Evolutionary conservation across 2,113 vertebrate genomes (phyloP), one percentile per base, ranked within the genome.

Genomic region (Blennius ocellaris): DNA sequence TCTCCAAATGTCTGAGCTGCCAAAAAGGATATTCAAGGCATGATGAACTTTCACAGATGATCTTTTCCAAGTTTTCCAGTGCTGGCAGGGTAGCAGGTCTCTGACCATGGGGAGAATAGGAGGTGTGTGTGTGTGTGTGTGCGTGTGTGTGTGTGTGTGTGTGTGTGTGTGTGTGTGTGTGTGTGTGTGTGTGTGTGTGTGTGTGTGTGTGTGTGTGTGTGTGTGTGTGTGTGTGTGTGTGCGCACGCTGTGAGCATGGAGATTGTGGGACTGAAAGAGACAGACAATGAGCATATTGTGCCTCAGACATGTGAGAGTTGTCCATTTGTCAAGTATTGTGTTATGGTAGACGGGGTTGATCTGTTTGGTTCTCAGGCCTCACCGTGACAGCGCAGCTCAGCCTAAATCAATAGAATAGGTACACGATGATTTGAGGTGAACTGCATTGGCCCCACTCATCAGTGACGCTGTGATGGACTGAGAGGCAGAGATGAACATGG

Each of bases 241-340:
- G 45, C 0, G 6, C 44, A 56, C 51, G 67, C 65, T 76, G 55
- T 39, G 52, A 76, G 56, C 56, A 56, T 56, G 38, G 15, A 74
- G 67, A 30, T 57, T 61, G 36, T 83, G 76, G 58, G 63, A 81
- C 51, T 15, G 9, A 70, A 66, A 60, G 7, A 12, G 50, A 39
- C 54, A 37, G 61, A 88, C 88, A 90, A 89, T 80, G 79, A 69
- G 57, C 38, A 50, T 79, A 85, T 79, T 92, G 76, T 86, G 47
- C 52, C 48, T 63, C 8, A 8, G 83, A 84, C 17, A 62, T 80
- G 60, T 49, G 62, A 80, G 68, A 73, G 50, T 56, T 69, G 58
- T 74, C 73, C 53, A 74, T 83, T 89, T 45, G 38, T 88, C 78
- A 71, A 55, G 72, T 58, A 51, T 52, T 84, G 78, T 73, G 48